Base-by-base conservation (phyloP, 2,113 vertebrate species). In the Emberiza fucata region DNA sequence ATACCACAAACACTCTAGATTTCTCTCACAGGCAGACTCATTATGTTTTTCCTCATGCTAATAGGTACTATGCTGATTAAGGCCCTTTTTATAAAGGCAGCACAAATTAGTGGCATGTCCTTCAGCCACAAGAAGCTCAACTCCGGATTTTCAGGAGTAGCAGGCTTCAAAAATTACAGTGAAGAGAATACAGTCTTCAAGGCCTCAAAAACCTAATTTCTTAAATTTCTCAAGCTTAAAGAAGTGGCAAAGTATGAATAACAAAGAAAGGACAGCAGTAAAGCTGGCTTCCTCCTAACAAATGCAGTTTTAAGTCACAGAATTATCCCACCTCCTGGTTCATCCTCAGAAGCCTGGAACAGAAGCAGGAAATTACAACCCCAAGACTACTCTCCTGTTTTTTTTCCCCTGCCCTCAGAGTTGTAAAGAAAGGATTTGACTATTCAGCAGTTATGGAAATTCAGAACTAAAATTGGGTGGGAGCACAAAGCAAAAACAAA, bases 401-500 rank as follows among this genome's bases (percentile, higher is more conserved):
- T 22, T 3, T 15, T 2, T 0, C 2, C 25, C 40, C 14, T 44
- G 22, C 37, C 61, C 53, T 91, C 28, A 54, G 37, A 87, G 35
- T 21, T 81, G 48, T 75, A 88, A 95, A 91, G 66, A 95, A 94
- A 85, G 23, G 57, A 94, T 93, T 81, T 90, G 85, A 91, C 63
- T 96, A 66, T 76, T 85, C 80, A 96, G 64, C 83, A 94, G 33
- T 86, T 85, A 83, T 48, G 64, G 81, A 94, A 96, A 95, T 91
- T 63, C 57, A 70, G 40, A 95, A 89, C 56, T 81, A 77, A 94
- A 96, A 71, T 5, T 48, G 11, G 35, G 71, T 68, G 85, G 76
- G 42, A 95, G 79, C 18, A 92, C 35, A 72, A 60, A 88, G 20
- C n/a, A n/a, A n/a, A n/a, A n/a, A n/a, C n/a, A n/a, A n/a, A n/a